Conservation (phyloP, 1,140 invertebrate species). For the Anoplolepis gracilipes region DNA sequence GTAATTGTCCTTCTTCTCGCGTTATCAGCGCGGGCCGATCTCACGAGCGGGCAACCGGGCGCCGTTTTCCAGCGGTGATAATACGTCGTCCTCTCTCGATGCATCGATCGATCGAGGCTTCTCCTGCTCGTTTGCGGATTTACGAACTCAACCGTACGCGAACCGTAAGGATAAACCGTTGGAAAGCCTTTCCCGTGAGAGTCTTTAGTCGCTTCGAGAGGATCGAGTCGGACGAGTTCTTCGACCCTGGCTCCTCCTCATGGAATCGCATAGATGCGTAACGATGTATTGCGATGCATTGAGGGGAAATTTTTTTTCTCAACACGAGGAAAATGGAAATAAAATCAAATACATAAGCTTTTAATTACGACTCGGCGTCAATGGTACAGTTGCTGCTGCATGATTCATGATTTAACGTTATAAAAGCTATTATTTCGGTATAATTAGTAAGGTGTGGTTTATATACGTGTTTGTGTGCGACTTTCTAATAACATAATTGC, state of each 20-base stretch:
- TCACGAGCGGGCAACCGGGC: conserved; percentile 37
- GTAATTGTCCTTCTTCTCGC: conserved; percentile 73
- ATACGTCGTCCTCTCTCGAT: conserved; percentile 25
- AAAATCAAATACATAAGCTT: conserved; percentile 1
- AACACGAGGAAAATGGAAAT: not conserved
- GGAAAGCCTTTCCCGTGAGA: conserved; percentile 66
- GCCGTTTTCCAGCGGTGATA: conserved; percentile 52
- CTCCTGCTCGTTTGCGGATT: conserved; percentile 62
- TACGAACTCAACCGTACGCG: conserved; percentile 62
- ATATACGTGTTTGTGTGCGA: conserved; percentile 24
- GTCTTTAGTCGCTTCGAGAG: conserved; percentile 14
- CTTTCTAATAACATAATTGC: conserved; percentile 58
- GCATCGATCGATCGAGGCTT: conserved; percentile 45
- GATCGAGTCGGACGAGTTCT: conserved; percentile 50
- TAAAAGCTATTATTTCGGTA: conserved; percentile 34
- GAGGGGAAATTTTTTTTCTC: no score
- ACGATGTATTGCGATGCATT: not conserved
- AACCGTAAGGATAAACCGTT: conserved; percentile 73
- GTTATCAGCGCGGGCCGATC: conserved; percentile 70
- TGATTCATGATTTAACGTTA: conserved; percentile 53
- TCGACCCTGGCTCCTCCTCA: not conserved
- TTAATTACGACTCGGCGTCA: conserved; percentile 9
- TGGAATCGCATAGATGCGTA: not conserved
- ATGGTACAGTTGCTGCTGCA: not conserved
- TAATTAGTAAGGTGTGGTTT: conserved; percentile 58